phyloP scores from a whole-genome alignment of 1,140 invertebrate species.

The Grapholita molesta region DNA sequence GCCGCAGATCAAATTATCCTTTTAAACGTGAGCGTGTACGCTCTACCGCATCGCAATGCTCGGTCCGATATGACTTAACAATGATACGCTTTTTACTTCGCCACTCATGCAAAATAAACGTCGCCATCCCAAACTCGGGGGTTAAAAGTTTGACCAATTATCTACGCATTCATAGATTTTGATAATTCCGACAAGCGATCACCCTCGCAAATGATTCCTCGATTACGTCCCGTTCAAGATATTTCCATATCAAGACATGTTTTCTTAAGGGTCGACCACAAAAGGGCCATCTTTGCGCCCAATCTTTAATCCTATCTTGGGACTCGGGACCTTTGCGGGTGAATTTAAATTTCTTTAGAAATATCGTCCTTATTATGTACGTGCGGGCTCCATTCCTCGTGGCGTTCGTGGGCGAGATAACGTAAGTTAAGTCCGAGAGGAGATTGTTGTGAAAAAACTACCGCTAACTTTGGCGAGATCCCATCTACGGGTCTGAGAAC shows the following conservation, averaged over 20 bases:
- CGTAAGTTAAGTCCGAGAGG: slow-evolving; percentile 76
- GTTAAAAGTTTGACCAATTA: slow-evolving; percentile 40
- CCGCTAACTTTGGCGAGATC: slow-evolving; percentile 68
- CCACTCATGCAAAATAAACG: slow-evolving; percentile 58
- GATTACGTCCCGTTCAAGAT: slow-evolving; percentile 64
- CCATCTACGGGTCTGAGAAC: slow-evolving; percentile 37
- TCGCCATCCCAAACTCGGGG: slow-evolving; percentile 44
- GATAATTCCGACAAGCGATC: slow-evolving; percentile 51
- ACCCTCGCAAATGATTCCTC: slow-evolving; percentile 68
- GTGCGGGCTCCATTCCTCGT: slow-evolving; percentile 75
- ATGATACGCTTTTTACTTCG: slow-evolving; percentile 51
- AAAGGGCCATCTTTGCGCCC: slow-evolving; percentile 73
- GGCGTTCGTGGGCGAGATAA: slow-evolving; percentile 74
- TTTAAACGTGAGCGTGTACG: slow-evolving; percentile 53
- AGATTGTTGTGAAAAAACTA: slow-evolving; percentile 77
- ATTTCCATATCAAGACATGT: slow-evolving; percentile 77
- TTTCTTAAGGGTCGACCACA: slow-evolving; percentile 76
- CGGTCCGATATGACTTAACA: slow-evolving; percentile 52
- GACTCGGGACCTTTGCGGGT: slow-evolving; percentile 76
- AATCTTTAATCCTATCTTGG: slow-evolving; percentile 78
- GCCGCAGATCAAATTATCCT: slow-evolving; percentile 61
- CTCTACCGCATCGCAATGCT: slow-evolving; percentile 54
- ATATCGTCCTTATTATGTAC: slow-evolving; percentile 77
- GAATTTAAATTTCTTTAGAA: slow-evolving; percentile 79
- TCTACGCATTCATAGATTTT: slow-evolving; percentile 63